A percentile compares a stretch with the other conserved stretches of the same genome.
Conservation (phyloP, 2,888 invertebrate species). For the Diploptera punctata region DNA sequence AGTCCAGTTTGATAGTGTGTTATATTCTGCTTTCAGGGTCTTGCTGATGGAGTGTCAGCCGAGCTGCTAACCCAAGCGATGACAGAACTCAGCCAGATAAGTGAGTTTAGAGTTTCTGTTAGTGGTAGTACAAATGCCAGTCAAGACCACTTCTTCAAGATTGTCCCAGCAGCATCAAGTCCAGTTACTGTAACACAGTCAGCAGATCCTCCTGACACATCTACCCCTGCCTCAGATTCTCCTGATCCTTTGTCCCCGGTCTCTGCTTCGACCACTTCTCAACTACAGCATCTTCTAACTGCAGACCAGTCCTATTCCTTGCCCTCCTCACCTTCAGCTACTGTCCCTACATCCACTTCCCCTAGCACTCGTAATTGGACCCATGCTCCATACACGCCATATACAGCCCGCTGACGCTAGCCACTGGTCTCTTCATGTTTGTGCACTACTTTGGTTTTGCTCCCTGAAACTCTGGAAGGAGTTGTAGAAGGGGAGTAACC, state of each 20-base stretch:
- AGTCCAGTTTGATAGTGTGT: too few relatives aligned
- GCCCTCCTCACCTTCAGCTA: constrained; percentile 17
- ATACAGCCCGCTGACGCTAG: constrained; percentile 41
- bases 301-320: constrained; percentile 14
- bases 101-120: constrained; percentile 38
- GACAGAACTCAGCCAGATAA: constrained; percentile 41
- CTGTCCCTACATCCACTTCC: constrained; percentile 27
- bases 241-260: constrained; percentile 13
- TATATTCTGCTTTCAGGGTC: constrained; percentile 32
- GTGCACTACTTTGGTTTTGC: constrained; percentile 28
- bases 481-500: constrained; percentile 30
- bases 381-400: constrained; percentile 35
- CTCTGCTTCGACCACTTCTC: constrained; percentile 5
- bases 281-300: constrained; percentile 31
- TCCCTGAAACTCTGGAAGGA: constrained; percentile 17
- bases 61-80: constrained; percentile 43
- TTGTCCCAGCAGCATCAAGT: constrained; percentile 36
- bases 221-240: constrained; percentile 2
- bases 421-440: constrained; percentile 9
- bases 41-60: constrained; percentile 32
- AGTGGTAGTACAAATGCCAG: constrained; percentile 17
- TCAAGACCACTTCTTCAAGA: constrained; percentile 39
- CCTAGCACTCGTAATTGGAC: constrained; percentile 36
- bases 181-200: constrained; percentile 33
- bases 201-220: not conserved